Evolutionary conservation across 2,888 invertebrate genomes (phyloP).

Genomic region (Lithosia quadra): DNA sequence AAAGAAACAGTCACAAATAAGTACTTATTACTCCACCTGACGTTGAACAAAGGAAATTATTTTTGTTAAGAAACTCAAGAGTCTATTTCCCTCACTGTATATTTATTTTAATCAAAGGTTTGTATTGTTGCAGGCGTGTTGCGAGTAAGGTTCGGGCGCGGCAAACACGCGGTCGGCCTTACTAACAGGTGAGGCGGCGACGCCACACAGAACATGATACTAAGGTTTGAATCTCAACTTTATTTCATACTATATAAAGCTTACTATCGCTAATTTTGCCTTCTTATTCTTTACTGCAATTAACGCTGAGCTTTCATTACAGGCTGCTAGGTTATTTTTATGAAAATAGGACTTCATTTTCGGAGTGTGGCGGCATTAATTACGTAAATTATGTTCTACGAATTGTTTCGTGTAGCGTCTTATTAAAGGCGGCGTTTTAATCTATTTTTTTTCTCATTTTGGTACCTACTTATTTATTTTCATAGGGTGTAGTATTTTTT

Average conservation of each 20-base stretch:
- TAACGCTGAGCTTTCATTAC: slow-evolving; percentile 61
- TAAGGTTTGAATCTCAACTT: slow-evolving; percentile 84
- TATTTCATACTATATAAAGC: slow-evolving; percentile 58
- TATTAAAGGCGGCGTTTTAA: slow-evolving; percentile 5
- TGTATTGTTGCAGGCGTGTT: slow-evolving; percentile 75
- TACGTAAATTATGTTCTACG: slow-evolving; percentile 52
- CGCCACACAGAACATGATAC: slow-evolving; percentile 85
- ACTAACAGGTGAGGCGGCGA: slow-evolving; percentile 85
- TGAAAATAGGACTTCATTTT: slow-evolving; percentile 58
- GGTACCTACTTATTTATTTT: not conserved
- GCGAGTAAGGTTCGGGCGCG: slow-evolving; percentile 82
- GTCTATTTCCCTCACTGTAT: slow-evolving; percentile 20
- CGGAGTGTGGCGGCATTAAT: slow-evolving; percentile 52
- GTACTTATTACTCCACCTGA: slow-evolving; percentile 10
- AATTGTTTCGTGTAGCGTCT: slow-evolving; percentile 41
- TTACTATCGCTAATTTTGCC: slow-evolving; percentile 33
- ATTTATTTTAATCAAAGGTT: slow-evolving; percentile 34
- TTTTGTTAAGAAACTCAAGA: slow-evolving; percentile 18
- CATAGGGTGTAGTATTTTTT: not conserved
- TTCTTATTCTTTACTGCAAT: slow-evolving; percentile 50
- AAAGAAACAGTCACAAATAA: slow-evolving; percentile 10
- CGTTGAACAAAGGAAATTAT: slow-evolving; percentile 23
- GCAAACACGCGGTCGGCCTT: slow-evolving; percentile 82
- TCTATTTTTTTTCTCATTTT: not conserved
- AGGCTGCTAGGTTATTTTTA: slow-evolving; percentile 54